These are phyloP conservation scores for Bilobella aurantiaca DNA, from an alignment of 1,140 invertebrate genomes.

Conservation along the genomic window DNA sequence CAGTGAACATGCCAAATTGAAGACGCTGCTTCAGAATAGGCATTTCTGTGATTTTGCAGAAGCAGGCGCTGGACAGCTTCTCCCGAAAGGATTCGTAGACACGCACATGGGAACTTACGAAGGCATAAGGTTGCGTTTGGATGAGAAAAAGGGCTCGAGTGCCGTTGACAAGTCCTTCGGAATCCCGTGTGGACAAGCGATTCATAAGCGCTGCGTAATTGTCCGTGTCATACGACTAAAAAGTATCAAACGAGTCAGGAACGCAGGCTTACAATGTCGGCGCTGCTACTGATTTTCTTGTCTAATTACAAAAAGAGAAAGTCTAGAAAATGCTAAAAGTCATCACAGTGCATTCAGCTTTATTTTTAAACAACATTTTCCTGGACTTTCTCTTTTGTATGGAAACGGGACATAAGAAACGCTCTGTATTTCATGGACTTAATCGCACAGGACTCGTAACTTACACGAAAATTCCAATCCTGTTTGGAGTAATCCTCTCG, in stretches of 20 bases:
- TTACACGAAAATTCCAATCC: neutral
- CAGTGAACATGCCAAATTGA: slow-evolving; percentile 16
- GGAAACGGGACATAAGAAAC: too few species aligned
- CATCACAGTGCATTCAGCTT: too few species aligned
- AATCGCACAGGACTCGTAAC: neutral
- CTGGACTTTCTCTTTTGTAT: too few species aligned
- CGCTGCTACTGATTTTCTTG: too few species aligned
- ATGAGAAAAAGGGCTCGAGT: slow-evolving; percentile 8
- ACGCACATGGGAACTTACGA: slow-evolving; percentile 18
- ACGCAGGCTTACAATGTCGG: too few species aligned
- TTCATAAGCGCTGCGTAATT: too few species aligned
- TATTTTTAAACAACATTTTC: too few species aligned
- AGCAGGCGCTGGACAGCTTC: neutral
- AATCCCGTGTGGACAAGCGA: neutral
- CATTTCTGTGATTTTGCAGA: slow-evolving; percentile 26
- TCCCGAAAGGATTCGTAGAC: slow-evolving; percentile 16
- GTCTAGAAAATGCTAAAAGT: too few species aligned
- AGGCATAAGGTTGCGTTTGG: slow-evolving; percentile 20
- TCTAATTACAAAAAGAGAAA: too few species aligned
- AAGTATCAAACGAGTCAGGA: too few species aligned
- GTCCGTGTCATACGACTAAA: too few species aligned
- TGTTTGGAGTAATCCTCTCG: slow-evolving; percentile 9
- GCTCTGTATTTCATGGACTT: too few species aligned
- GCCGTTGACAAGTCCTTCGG: slow-evolving; percentile 15
- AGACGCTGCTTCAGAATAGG: slow-evolving; percentile 22